Evolutionary conservation across 2,113 vertebrate genomes (phyloP).

Genomic region (Sakesphorus luctuosus): DNA sequence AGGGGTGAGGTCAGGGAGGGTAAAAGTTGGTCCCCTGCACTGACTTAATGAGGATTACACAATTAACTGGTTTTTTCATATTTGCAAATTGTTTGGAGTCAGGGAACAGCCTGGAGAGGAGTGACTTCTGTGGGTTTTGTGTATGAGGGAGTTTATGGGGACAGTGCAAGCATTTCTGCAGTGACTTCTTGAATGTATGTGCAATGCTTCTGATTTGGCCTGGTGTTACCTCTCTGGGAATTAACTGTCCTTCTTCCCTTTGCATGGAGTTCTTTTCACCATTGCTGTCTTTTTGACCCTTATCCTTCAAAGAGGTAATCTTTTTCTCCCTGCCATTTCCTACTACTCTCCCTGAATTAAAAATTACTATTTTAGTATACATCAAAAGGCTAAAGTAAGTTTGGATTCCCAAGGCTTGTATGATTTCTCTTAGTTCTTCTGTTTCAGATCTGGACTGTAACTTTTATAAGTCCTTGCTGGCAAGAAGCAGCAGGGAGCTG

Average conservation of each 20-base stretch:
- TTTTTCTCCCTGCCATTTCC: not conserved
- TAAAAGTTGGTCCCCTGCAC: not conserved
- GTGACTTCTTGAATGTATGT: not conserved
- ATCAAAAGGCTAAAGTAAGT: not conserved
- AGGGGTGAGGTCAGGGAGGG: not conserved
- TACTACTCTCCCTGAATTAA: not conserved
- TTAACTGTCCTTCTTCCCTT: not conserved
- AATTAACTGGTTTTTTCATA: not conserved
- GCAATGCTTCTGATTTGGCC: not conserved
- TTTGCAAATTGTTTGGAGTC: not conserved
- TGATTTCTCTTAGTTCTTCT: not conserved
- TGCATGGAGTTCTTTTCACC: rapidly evolving
- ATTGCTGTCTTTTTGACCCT: not conserved
- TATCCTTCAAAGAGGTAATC: not conserved
- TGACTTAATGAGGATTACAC: not conserved
- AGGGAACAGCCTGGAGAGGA: not conserved
- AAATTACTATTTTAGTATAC: not conserved
- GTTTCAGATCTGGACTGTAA: not conserved
- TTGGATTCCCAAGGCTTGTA: not conserved
- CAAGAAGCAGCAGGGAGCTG: not conserved
- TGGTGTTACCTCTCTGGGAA: not conserved
- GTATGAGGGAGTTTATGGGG: not conserved
- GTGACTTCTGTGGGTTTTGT: not conserved
- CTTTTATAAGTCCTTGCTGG: not conserved
- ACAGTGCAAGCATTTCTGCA: not conserved